Conservation (phyloP, 2,888 invertebrate species). For the Catocala sponsa region DNA sequence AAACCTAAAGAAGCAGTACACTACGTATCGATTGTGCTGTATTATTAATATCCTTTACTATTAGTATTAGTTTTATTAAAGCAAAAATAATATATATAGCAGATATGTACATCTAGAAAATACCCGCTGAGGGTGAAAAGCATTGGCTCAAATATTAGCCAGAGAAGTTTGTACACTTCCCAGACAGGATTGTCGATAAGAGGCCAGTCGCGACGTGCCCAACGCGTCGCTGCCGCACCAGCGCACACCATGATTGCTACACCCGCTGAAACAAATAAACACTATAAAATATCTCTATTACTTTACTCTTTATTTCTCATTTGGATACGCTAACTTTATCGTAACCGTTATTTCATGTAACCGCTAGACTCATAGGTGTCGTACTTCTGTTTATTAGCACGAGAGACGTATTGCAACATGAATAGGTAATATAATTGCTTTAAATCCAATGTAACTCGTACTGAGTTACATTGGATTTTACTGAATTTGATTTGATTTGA, state of each 20-base stretch:
- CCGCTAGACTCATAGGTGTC: too few relatives aligned
- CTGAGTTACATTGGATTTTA: too few relatives aligned
- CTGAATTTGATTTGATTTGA: too few relatives aligned
- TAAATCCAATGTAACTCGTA: too few relatives aligned
- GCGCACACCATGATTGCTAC: constrained; percentile 85
- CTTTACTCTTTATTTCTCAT: too few relatives aligned
- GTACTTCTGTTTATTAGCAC: too few relatives aligned
- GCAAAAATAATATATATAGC: constrained; percentile 20
- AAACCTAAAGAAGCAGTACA: too few relatives aligned
- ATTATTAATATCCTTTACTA: constrained; percentile 6
- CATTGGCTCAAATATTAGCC: constrained; percentile 82
- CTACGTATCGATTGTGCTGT: background rate
- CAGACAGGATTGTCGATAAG: constrained; percentile 78
- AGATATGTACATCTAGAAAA: constrained; percentile 73
- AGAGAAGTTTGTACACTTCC: constrained; percentile 77
- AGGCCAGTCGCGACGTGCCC: constrained; percentile 79
- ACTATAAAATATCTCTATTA: background rate
- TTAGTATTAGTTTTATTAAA: too few relatives aligned
- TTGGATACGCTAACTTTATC: too few relatives aligned
- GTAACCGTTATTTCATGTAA: too few relatives aligned
- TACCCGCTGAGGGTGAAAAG: constrained; percentile 82
- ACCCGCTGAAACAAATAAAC: constrained; percentile 67
- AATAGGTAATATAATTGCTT: too few relatives aligned
- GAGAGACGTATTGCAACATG: too few relatives aligned
- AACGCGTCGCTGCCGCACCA: constrained; percentile 78